These are phyloP conservation scores for Kryphioiulus occultus DNA, from an alignment of 2,888 invertebrate species.

Conservation along the genomic window DNA sequence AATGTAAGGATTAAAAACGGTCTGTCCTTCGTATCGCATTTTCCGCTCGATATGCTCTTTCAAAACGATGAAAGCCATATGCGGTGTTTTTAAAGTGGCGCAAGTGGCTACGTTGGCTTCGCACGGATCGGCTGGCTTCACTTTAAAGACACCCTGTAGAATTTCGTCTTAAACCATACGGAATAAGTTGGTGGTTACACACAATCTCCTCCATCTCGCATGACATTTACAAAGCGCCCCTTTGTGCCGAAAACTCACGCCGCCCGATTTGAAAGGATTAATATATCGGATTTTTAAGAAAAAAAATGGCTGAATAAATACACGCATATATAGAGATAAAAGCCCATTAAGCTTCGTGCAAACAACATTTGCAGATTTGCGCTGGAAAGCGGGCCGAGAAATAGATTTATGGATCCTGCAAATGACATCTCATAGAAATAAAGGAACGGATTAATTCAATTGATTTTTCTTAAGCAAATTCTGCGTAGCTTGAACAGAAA, in stretches of 20 bases:
- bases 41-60: background rate
- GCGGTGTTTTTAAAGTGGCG: background rate
- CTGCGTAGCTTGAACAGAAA: background rate
- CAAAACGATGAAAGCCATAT: background rate
- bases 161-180: background rate
- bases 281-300: slow-evolving; percentile 3
- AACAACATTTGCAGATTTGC: slow-evolving; percentile 7
- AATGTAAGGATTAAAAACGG: background rate
- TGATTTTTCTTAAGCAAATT: slow-evolving; percentile 25
- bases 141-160: background rate
- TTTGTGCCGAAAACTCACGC: background rate
- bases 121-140: background rate
- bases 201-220: background rate
- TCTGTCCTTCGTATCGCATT: slow-evolving; percentile 8
- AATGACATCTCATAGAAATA: slow-evolving; percentile 26
- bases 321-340: background rate
- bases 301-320: slow-evolving; percentile 2
- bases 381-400: background rate
- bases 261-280: slow-evolving; percentile 1
- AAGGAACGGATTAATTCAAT: slow-evolving; percentile 30
- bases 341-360: slow-evolving; percentile 13
- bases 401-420: slow-evolving; percentile 25
- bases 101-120: background rate
- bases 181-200: background rate
- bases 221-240: background rate